Conservation (phyloP, 1,140 invertebrate genomes). For the Panagrolaimus sp. region DNA sequence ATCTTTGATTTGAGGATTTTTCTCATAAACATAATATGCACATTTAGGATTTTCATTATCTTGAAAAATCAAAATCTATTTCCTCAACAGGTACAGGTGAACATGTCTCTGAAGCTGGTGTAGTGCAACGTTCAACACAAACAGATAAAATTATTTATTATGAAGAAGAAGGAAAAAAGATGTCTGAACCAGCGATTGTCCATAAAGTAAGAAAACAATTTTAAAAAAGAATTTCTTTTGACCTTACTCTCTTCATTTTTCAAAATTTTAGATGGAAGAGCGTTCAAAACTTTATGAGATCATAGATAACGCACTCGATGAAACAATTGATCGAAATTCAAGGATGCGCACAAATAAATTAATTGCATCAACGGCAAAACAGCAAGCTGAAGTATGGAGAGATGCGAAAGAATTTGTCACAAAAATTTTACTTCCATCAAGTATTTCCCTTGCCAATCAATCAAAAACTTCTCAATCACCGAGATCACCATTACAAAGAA, state of each 20-base stretch:
- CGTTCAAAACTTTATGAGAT: slow-evolving; percentile 30
- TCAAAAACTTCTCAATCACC: not conserved
- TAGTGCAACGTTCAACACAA: not conserved
- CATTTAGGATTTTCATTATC: too few relatives aligned
- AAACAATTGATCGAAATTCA: slow-evolving; percentile 39
- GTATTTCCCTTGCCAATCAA: slow-evolving; percentile 1
- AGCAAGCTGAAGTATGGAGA: slow-evolving; percentile 29
- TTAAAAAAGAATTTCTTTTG: not conserved
- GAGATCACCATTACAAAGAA: not conserved
- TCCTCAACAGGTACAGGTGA: too few relatives aligned
- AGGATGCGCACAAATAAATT: slow-evolving; percentile 25
- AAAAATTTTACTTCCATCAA: not conserved
- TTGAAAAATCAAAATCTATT: too few relatives aligned
- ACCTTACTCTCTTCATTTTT: not conserved
- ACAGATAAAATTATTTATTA: not conserved
- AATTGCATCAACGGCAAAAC: slow-evolving; percentile 35
- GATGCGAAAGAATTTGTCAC: slow-evolving; percentile 19
- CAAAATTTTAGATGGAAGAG: slow-evolving; percentile 28
- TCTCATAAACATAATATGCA: too few relatives aligned
- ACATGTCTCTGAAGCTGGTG: too few relatives aligned
- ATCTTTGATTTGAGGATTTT: too few relatives aligned
- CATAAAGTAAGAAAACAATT: not conserved
- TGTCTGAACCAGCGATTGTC: not conserved
- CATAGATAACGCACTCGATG: slow-evolving; percentile 37
- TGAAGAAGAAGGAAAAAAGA: not conserved